phyloP scores from a whole-genome alignment of 2,888 invertebrate species.

The Helleia helle region DNA sequence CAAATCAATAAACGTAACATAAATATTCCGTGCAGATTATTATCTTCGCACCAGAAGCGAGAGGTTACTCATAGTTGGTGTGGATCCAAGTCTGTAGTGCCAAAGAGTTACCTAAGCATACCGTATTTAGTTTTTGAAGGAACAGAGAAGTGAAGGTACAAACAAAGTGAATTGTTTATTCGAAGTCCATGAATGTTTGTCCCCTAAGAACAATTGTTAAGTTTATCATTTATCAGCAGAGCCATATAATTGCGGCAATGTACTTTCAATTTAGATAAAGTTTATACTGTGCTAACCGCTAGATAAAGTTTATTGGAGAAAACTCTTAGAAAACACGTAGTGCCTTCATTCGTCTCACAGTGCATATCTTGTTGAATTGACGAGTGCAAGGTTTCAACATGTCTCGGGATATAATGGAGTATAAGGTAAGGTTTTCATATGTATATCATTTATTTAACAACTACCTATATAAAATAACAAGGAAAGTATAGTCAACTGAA shows the following conservation, averaged over 20 bases:
- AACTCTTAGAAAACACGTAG: conserved; percentile 45
- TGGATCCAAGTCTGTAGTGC: conserved; percentile 46
- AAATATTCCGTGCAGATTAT: not conserved
- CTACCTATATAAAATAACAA: too few species aligned
- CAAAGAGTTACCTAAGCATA: conserved; percentile 33
- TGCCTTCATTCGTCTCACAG: conserved; percentile 8
- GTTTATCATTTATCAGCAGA: conserved; percentile 37
- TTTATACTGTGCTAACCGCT: conserved; percentile 44
- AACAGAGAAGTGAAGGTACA: conserved; percentile 31
- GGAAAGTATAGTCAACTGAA: too few species aligned
- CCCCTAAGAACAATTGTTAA: conserved; percentile 33
- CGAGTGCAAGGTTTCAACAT: conserved; percentile 25
- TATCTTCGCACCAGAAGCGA: conserved; percentile 14
- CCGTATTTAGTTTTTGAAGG: conserved; percentile 25
- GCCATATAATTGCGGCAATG: conserved; percentile 35
- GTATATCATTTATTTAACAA: too few species aligned
- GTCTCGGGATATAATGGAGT: conserved; percentile 30
- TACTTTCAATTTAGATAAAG: conserved; percentile 57
- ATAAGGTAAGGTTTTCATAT: conserved; percentile 7
- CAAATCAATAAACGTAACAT: conserved; percentile 6
- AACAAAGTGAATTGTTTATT: conserved; percentile 45
- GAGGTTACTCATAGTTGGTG: conserved; percentile 35
- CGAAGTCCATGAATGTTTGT: conserved; percentile 16
- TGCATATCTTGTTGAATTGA: not conserved
- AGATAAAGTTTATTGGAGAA: conserved; percentile 59